These are phyloP conservation scores for Stenurella melanura DNA, from an alignment of 2,888 invertebrate species.

Conservation along the genomic window DNA sequence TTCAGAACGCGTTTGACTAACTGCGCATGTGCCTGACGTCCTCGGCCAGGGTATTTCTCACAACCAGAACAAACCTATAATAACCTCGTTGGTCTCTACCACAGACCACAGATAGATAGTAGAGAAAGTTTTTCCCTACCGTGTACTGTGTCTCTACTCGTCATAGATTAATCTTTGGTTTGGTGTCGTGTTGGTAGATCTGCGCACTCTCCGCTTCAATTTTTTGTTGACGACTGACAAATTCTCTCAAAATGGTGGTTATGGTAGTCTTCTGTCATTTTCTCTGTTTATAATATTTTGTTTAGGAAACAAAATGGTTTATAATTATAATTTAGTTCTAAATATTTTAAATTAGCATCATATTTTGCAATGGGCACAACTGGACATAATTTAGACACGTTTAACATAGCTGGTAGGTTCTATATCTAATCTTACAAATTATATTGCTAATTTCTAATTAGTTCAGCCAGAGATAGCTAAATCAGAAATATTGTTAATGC, in stretches of 20 bases:
- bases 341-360: constrained; percentile 27
- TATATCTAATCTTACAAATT: constrained; percentile 8
- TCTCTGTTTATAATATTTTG: constrained; percentile 25
- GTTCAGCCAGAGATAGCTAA: not conserved
- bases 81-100: too few species aligned
- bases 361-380: constrained; percentile 68
- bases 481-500: not conserved
- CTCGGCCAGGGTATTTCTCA: too few species aligned
- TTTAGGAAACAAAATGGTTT: constrained; percentile 18
- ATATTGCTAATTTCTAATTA: not conserved
- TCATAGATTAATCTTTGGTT: too few species aligned
- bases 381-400: constrained; percentile 68
- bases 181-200: too few species aligned
- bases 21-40: too few species aligned
- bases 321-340: constrained; percentile 20
- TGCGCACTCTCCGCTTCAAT: too few species aligned
- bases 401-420: constrained; percentile 67
- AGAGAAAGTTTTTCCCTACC: too few species aligned
- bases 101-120: too few species aligned
- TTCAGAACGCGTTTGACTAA: too few species aligned
- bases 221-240: not conserved
- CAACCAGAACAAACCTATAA: too few species aligned
- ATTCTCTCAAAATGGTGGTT: constrained; percentile 12
- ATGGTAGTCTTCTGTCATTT: constrained; percentile 9
- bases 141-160: too few species aligned